Base-by-base conservation (phyloP, 2,888 invertebrate genomes). In the Laspeyria flexula region DNA sequence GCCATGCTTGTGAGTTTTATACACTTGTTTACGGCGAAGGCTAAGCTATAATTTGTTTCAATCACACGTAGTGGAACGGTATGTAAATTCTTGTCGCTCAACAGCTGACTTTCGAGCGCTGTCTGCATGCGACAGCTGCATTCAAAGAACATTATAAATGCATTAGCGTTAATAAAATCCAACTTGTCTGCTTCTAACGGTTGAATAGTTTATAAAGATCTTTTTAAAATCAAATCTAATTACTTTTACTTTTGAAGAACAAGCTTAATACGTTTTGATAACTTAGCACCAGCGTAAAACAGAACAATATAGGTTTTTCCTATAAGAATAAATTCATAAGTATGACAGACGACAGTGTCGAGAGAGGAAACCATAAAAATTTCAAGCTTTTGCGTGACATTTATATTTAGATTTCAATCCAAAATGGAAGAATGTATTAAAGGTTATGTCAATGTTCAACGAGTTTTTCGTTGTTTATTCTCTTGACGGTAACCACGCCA, bases 71-170 rank as follows among this genome's bases (percentile, higher is more conserved):
- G 50, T 39, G 51, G 39, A 53, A 63, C 48, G 31, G 43, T 56
- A 40, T 49, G 42, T 34, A 45, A 47, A 56, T 50, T 44, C 27
- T 42, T 46, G 5, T 10, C 45, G 23, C 27, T 18, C 12, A 38
- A 35, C 62, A 60, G 62, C 46, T 59, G 60, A 49, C 50, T 65
- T 41, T 40, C 16, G 51, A 49, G 21, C 34, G 25, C 44, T 46
- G 48, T 65, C 54, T 46, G 45, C 51, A 55, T 47, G 47, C 53
- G 60, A 54, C 62, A 58, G 65, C 68, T 73, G 77, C 72, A 70
- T 75, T 73, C 68, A 71, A 65, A 66, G 60, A 56, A 74, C 78
- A 82, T 85, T 83, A 85, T 76, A 83, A 84, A 83, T 76, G 78
- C 82, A 85, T 85, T 85, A 84, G 73, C 47, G 60, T 62, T 59